phyloP scores from a whole-genome alignment of 2,888 invertebrate species.

The Lamellibrachia satsuma region DNA sequence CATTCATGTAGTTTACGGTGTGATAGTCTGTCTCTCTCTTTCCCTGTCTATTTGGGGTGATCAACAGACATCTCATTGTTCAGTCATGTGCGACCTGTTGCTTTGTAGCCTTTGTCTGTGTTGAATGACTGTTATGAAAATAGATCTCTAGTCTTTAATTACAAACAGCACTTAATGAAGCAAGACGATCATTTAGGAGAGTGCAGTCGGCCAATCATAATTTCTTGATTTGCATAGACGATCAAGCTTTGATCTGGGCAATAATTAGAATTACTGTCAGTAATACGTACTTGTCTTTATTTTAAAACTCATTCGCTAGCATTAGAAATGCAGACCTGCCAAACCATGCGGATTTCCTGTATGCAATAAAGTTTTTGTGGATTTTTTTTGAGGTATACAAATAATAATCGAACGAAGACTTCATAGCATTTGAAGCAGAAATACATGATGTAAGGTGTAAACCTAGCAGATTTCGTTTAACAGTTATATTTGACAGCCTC shows the following conservation, averaged over 20 bases:
- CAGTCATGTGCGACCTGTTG: neutral
- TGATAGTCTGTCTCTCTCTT: neutral
- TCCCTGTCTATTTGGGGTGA: neutral
- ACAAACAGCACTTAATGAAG: neutral
- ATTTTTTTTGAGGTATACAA: too few relatives aligned
- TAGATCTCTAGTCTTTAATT: constrained; percentile 4
- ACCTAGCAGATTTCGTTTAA: too few relatives aligned
- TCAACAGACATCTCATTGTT: neutral
- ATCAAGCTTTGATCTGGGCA: neutral
- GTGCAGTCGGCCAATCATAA: neutral
- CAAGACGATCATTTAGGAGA: too few relatives aligned
- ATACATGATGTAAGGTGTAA: too few relatives aligned
- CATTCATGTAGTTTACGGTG: neutral
- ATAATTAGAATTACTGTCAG: neutral
- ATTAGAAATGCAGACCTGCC: too few relatives aligned
- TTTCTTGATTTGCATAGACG: neutral
- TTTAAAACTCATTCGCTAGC: neutral
- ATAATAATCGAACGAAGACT: too few relatives aligned
- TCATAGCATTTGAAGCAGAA: too few relatives aligned
- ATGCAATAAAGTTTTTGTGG: too few relatives aligned
- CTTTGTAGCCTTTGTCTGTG: neutral
- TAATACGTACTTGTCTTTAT: neutral
- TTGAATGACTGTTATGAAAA: neutral
- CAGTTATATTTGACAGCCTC: too few relatives aligned
- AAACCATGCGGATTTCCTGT: too few relatives aligned